Conservation (phyloP, 2,888 invertebrate genomes). For the Eledone cirrhosa region DNA sequence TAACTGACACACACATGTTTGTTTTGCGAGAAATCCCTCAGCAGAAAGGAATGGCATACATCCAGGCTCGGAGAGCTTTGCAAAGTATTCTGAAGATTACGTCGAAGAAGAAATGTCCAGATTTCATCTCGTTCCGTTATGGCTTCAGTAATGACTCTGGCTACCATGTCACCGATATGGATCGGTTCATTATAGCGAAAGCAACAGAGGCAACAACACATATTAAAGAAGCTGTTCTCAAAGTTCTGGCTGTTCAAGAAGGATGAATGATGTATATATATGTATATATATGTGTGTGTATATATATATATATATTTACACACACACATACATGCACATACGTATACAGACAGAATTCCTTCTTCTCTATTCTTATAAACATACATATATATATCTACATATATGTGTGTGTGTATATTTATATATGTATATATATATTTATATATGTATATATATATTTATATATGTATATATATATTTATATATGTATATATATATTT, state of each 20-base stretch:
- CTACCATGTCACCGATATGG: conserved; percentile 86
- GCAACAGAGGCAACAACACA: conserved; percentile 88
- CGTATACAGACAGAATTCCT: no score
- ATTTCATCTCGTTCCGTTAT: conserved; percentile 96
- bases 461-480: no score
- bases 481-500: no score
- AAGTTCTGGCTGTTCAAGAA: conserved; percentile 66
- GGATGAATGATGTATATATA: conserved; percentile 40
- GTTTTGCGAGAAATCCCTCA: conserved; percentile 80
- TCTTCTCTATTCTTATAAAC: no score
- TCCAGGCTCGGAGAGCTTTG: conserved; percentile 86
- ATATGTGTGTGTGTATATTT: no score
- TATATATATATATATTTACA: no score
- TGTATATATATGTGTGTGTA: no score
- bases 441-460: no score
- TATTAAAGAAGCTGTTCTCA: conserved; percentile 87
- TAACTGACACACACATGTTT: conserved; percentile 86
- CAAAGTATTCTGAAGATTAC: conserved; percentile 96
- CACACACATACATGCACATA: no score
- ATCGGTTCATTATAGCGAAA: conserved; percentile 88
- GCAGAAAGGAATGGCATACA: conserved; percentile 79
- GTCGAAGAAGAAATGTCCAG: conserved; percentile 92
- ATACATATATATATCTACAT: no score
- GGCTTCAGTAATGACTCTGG: conserved; percentile 70
- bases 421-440: no score